Conservation (phyloP, 2,797 vertebrate species). For the Perodicticus potto region DNA sequence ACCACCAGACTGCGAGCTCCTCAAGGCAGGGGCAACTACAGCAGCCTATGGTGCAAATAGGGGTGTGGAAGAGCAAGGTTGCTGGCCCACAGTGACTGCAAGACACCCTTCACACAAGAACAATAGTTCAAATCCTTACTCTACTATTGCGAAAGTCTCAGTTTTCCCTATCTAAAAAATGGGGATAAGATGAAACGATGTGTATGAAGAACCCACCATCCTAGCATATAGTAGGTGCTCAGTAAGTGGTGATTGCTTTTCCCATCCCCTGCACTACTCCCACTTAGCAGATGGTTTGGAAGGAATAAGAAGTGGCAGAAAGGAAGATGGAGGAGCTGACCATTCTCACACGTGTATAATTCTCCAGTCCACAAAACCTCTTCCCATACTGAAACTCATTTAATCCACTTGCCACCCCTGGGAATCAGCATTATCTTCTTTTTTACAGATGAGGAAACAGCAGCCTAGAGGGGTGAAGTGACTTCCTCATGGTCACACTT, state of each 20-base stretch:
- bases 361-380: neutral
- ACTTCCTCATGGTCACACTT: neutral
- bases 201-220: neutral
- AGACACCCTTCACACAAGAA: neutral
- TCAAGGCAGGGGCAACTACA: too few species aligned
- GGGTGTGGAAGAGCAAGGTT: rapidly evolving
- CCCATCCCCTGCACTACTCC: rapidly evolving
- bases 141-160: neutral
- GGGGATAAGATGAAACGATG: neutral
- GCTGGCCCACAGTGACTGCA: too few species aligned
- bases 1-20: neutral
- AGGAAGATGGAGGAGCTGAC: neutral
- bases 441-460: neutral
- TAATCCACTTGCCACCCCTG: neutral
- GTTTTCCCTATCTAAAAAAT: neutral
- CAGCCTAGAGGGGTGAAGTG: neutral
- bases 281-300: neutral
- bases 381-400: rapidly evolving
- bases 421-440: neutral
- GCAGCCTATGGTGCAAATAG: rapidly evolving
- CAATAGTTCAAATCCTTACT: neutral
- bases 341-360: rapidly evolving
- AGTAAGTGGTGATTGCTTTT: neutral
- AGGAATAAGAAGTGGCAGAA: neutral
- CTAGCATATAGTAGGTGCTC: neutral